A percentile compares a stretch with the other conserved stretches of the same genome.
phyloP scores from a whole-genome alignment of 2,888 invertebrate genomes.

The Poecilus cupreus region DNA sequence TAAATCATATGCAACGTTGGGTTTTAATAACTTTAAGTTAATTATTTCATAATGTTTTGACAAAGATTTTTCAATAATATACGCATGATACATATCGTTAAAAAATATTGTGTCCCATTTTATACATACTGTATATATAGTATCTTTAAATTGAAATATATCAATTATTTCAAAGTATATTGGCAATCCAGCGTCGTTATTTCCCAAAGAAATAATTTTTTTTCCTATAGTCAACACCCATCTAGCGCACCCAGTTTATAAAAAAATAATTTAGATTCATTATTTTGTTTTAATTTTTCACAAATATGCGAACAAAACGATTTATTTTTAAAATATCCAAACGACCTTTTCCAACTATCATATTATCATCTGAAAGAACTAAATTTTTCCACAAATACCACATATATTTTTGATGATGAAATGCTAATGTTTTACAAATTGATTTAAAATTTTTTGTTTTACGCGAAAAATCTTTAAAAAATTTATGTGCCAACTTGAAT shows the following conservation, averaged over 20 bases:
- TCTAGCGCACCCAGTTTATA: too few relatives aligned
- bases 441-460: neutral
- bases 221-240: too few relatives aligned
- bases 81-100: neutral
- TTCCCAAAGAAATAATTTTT: too few relatives aligned
- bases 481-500: too few relatives aligned
- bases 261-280: too few relatives aligned
- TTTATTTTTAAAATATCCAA: too few relatives aligned
- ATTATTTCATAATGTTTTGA: neutral
- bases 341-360: too few relatives aligned
- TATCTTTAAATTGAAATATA: neutral
- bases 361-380: too few relatives aligned
- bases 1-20: neutral
- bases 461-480: neutral
- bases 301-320: slow-evolving; percentile 24
- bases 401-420: neutral
- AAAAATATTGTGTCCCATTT: neutral
- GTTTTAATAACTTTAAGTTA: neutral
- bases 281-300: slow-evolving; percentile 23
- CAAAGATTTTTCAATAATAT: neutral
- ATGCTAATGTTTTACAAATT: slow-evolving; percentile 8
- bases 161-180: neutral
- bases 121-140: neutral
- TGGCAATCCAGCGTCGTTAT: neutral
- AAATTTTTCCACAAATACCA: too few relatives aligned